phyloP scores from a whole-genome alignment of 1,140 invertebrate genomes.

The Lordiphosa collinella region DNA sequence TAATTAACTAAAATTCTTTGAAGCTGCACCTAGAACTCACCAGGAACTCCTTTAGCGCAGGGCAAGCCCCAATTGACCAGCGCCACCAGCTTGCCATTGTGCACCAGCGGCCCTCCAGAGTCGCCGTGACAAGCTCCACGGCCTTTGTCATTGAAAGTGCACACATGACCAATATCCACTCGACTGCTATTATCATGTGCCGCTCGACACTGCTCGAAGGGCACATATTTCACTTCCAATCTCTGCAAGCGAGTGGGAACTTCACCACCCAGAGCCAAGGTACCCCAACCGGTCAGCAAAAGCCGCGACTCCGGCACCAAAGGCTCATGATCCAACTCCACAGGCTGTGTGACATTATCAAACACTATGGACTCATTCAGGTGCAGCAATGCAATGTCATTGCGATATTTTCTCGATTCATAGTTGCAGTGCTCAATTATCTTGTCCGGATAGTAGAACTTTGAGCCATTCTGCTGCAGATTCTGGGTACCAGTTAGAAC shows the following conservation, averaged over 20 bases:
- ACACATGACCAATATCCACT: conserved; percentile 81
- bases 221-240: conserved; percentile 67
- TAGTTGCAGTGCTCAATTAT: conserved; percentile 73
- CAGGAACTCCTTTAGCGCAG: conserved; percentile 80
- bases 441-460: conserved; percentile 59
- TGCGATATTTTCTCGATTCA: conserved; percentile 67
- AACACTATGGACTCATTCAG: conserved; percentile 79
- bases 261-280: conserved; percentile 64
- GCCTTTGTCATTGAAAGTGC: conserved; percentile 82
- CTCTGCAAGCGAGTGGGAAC: conserved; percentile 66
- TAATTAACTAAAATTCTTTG: too few relatives aligned
- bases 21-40: background rate
- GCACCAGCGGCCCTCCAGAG: conserved; percentile 80
- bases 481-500: conserved; percentile 69
- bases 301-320: conserved; percentile 63
- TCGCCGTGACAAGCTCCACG: conserved; percentile 83
- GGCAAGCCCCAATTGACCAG: conserved; percentile 82
- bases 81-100: conserved; percentile 80
- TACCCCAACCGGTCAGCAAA: conserved; percentile 82
- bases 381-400: conserved; percentile 82
- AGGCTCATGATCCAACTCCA: conserved; percentile 56
- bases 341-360: conserved; percentile 80
- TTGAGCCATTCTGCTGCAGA: conserved; percentile 53
- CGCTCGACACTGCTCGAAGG: conserved; percentile 63
- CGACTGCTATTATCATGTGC: conserved; percentile 61